Percentiles rank a stretch among this genome's conserved stretches.
Conservation (phyloP, 2,888 invertebrate species). For the Coelinius sp. region DNA sequence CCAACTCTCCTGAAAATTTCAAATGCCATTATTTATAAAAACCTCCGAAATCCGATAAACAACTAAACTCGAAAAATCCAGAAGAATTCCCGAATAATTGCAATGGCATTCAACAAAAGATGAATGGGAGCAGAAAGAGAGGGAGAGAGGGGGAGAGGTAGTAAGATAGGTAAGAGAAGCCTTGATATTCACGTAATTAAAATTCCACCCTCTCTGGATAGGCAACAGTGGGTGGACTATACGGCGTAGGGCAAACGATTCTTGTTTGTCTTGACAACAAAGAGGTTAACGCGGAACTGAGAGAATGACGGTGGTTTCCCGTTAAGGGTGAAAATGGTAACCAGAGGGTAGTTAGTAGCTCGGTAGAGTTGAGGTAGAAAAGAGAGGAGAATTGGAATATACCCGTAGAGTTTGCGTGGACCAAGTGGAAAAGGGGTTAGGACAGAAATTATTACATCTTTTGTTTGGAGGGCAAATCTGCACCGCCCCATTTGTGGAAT, state of each 20-base stretch:
- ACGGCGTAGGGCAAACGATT: constrained; percentile 63
- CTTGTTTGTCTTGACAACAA: constrained; percentile 70
- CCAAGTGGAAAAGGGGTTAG: constrained; percentile 55
- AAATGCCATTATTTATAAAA: no score
- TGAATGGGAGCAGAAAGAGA: not conserved
- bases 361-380: constrained; percentile 1
- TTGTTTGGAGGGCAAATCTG: constrained; percentile 63
- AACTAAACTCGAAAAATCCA: constrained; percentile 2
- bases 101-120: constrained; percentile 9
- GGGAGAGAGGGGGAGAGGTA: constrained; percentile 2
- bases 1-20: no score
- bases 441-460: constrained; percentile 69
- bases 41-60: no score
- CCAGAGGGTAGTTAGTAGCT: constrained; percentile 21
- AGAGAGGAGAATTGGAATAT: constrained; percentile 37
- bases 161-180: constrained; percentile 37
- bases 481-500: constrained; percentile 69
- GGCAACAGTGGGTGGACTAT: constrained; percentile 32
- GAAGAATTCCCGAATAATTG: constrained; percentile 2
- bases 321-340: constrained; percentile 39
- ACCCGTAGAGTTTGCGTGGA: constrained; percentile 23
- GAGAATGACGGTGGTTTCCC: constrained; percentile 50
- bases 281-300: constrained; percentile 53
- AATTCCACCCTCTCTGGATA: constrained; percentile 59
- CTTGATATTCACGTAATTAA: constrained; percentile 68